phyloP scores from a whole-genome alignment of 1,140 invertebrate species.

The Charaxes varanes region DNA sequence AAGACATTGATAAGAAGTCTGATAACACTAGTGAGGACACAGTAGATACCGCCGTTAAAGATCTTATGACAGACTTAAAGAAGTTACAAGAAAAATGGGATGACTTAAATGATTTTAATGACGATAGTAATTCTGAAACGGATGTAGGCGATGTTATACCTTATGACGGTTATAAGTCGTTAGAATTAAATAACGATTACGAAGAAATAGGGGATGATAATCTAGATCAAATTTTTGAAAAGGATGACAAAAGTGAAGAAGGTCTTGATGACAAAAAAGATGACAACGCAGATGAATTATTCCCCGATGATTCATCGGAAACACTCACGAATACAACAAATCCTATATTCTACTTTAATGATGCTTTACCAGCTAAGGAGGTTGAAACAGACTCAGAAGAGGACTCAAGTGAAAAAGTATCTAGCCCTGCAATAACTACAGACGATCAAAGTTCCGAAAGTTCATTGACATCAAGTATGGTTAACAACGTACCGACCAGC shows the following conservation, averaged over 20 bases:
- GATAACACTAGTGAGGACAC: slow-evolving; percentile 16
- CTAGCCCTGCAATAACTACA: neutral
- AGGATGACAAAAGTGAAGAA: neutral
- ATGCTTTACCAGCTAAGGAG: slow-evolving; percentile 27
- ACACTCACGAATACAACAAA: slow-evolving; percentile 10
- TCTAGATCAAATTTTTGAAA: slow-evolving; percentile 21
- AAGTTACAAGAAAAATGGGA: slow-evolving; percentile 33
- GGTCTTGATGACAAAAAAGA: slow-evolving; percentile 1
- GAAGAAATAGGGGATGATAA: slow-evolving; percentile 30
- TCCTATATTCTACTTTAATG: slow-evolving; percentile 30
- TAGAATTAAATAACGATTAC: slow-evolving; percentile 25
- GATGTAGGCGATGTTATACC: slow-evolving; percentile 13
- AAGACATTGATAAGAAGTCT: neutral
- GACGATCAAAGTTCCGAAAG: neutral
- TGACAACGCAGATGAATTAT: slow-evolving; percentile 12
- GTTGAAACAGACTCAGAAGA: slow-evolving; percentile 8
- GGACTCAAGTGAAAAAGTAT: slow-evolving; percentile 7
- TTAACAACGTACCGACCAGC: neutral
- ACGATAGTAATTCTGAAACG: slow-evolving; percentile 18
- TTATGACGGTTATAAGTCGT: too few species aligned
- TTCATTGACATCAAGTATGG: neutral
- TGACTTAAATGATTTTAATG: slow-evolving; percentile 29
- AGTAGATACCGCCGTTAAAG: slow-evolving; percentile 26
- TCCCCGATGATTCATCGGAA: slow-evolving; percentile 9
- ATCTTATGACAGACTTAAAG: slow-evolving; percentile 39